These are phyloP conservation scores for Actinopyga echinites DNA, from an alignment of 53 echinoderm and acorn worm genomes.

Conservation along the genomic window DNA sequence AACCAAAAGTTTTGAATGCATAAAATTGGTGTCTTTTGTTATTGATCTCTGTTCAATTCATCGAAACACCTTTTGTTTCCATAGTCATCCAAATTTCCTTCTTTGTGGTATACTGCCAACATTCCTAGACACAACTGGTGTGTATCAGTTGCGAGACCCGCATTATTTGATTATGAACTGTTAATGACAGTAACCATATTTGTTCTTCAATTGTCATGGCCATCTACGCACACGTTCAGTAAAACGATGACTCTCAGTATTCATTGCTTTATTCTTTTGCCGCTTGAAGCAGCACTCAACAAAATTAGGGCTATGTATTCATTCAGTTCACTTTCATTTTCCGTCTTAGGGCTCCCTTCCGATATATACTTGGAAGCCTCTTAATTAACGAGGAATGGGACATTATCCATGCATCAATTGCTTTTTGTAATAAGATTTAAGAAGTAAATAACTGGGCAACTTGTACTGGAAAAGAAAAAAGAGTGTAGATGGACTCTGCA, in stretches of 20 bases:
- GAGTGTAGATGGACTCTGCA: not conserved
- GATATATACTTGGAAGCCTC: constrained; percentile 16
- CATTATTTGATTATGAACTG: constrained; percentile 41
- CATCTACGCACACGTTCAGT: not conserved
- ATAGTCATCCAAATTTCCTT: no score
- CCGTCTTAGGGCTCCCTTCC: constrained; percentile 11
- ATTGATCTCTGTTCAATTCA: no score
- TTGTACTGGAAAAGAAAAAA: not conserved
- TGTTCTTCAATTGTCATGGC: constrained; percentile 32
- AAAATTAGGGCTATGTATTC: constrained; percentile 47
- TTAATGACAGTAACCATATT: constrained; percentile 42
- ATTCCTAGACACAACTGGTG: no score
- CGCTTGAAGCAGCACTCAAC: constrained; percentile 41
- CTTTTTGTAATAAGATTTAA: constrained; percentile 38
- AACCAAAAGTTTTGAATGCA: no score
- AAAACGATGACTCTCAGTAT: not conserved
- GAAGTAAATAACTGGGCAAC: constrained; percentile 31
- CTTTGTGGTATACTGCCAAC: no score
- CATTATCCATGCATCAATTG: constrained; percentile 49
- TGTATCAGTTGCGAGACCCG: not conserved
- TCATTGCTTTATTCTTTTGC: not conserved
- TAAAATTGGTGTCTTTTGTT: no score
- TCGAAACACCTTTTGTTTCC: no score
- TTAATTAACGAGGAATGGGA: constrained; percentile 45
- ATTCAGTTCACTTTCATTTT: constrained; percentile 33